phyloP scores from a whole-genome alignment of 2,888 invertebrate genomes.

The Drosophila neotestacea region DNA sequence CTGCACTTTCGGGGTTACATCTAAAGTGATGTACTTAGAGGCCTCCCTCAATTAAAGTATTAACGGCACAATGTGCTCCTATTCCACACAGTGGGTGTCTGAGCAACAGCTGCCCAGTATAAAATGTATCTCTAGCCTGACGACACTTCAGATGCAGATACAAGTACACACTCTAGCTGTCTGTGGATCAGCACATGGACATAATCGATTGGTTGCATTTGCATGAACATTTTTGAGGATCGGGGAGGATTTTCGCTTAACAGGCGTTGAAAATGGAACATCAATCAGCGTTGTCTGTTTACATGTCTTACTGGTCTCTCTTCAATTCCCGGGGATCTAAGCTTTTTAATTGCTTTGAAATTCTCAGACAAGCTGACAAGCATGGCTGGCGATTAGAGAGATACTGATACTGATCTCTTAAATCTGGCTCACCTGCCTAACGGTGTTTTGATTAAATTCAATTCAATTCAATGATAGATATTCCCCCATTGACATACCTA shows the following conservation, averaged over 20 bases:
- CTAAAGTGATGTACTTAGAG: constrained; percentile 63
- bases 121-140: constrained; percentile 12
- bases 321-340: constrained; percentile 8
- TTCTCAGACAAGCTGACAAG: constrained; percentile 59
- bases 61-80: constrained; percentile 33
- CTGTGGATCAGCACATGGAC: constrained; percentile 12
- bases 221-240: constrained; percentile 40
- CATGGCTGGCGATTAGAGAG: constrained; percentile 45
- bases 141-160: constrained; percentile 42
- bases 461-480: constrained; percentile 48
- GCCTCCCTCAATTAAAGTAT: constrained; percentile 64
- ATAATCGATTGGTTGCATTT: constrained; percentile 57
- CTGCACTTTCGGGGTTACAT: constrained; percentile 36
- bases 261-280: constrained; percentile 48
- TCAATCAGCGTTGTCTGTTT: constrained; percentile 57
- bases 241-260: constrained; percentile 51
- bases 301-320: constrained; percentile 13
- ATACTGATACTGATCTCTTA: constrained; percentile 55
- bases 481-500: constrained; percentile 2
- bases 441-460: constrained; percentile 72
- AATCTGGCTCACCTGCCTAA: constrained; percentile 60
- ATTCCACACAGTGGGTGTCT: constrained; percentile 34
- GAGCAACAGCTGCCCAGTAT: constrained; percentile 23
- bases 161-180: constrained; percentile 8
- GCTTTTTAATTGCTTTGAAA: constrained; percentile 76